Evolutionary conservation across 2,113 vertebrate species (phyloP).

Genomic region (Pyxicephalus adspersus): DNA sequence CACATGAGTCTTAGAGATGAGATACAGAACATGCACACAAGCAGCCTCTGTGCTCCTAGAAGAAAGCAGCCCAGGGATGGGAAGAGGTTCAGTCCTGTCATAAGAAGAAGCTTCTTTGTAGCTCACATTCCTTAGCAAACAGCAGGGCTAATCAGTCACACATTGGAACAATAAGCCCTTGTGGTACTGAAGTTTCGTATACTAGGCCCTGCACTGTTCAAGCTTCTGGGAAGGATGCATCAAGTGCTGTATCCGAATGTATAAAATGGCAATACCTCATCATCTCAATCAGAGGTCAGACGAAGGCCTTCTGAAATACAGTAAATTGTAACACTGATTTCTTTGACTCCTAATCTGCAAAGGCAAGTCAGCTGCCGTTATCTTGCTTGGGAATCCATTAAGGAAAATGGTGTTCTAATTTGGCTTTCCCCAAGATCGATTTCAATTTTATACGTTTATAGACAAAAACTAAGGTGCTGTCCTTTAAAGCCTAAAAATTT

Average conservation of each 20-base stretch:
- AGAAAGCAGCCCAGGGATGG: constrained; percentile 38
- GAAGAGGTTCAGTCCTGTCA: constrained; percentile 38
- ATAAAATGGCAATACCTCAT: constrained; percentile 3
- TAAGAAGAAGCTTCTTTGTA: constrained; percentile 52
- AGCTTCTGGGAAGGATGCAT: constrained; percentile 14
- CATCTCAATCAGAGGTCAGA: constrained; percentile 8
- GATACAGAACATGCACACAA: constrained; percentile 41
- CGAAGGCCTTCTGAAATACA: neutral
- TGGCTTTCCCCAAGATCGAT: too few species aligned
- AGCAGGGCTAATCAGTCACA: constrained; percentile 53
- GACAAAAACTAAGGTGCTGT: too few species aligned
- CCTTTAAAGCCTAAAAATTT: too few species aligned
- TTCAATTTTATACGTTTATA: too few species aligned
- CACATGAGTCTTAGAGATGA: constrained; percentile 5
- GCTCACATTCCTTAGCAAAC: constrained; percentile 44
- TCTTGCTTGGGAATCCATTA: too few species aligned
- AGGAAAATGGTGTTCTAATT: too few species aligned
- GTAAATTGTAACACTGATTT: constrained; percentile 3
- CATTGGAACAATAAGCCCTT: constrained; percentile 42
- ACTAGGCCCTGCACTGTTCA: constrained; percentile 34
- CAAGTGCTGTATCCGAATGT: constrained; percentile 18
- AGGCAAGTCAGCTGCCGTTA: neutral
- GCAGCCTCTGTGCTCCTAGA: constrained; percentile 41
- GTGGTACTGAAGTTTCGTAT: constrained; percentile 6
- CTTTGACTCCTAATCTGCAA: neutral